Evolutionary conservation across 2,888 invertebrate species (phyloP).

Genomic region (Dasypolia templi): DNA sequence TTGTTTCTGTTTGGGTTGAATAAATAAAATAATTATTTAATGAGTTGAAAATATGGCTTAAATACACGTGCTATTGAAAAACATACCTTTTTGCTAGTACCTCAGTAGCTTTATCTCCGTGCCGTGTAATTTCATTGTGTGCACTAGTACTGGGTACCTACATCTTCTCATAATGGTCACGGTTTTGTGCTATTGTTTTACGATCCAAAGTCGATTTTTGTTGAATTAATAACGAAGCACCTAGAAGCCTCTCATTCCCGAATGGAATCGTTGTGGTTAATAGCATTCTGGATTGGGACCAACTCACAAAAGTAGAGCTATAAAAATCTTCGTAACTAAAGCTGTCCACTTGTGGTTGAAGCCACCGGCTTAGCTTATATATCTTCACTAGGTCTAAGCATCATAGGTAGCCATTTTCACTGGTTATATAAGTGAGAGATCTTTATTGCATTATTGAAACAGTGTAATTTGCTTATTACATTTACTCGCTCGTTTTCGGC

Average conservation of each 20-base stretch:
- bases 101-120: too few relatives aligned
- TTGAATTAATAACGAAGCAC: not conserved
- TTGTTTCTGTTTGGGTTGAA: slow-evolving; percentile 1
- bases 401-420: not conserved
- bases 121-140: too few relatives aligned
- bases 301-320: too few relatives aligned
- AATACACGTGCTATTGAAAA: not conserved
- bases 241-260: not conserved
- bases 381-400: not conserved
- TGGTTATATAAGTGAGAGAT: not conserved
- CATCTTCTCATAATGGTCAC: not conserved
- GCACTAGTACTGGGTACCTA: not conserved
- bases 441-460: not conserved
- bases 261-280: not conserved
- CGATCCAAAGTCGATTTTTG: not conserved
- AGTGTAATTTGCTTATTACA: not conserved
- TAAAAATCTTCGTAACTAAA: not conserved
- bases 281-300: too few relatives aligned
- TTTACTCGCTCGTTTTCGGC: not conserved
- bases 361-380: not conserved
- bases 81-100: not conserved
- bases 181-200: not conserved
- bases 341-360: not conserved
- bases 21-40: not conserved
- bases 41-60: not conserved